phyloP scores from a whole-genome alignment of 1,140 invertebrate genomes.

The Thaumetopoea pityocampa region DNA sequence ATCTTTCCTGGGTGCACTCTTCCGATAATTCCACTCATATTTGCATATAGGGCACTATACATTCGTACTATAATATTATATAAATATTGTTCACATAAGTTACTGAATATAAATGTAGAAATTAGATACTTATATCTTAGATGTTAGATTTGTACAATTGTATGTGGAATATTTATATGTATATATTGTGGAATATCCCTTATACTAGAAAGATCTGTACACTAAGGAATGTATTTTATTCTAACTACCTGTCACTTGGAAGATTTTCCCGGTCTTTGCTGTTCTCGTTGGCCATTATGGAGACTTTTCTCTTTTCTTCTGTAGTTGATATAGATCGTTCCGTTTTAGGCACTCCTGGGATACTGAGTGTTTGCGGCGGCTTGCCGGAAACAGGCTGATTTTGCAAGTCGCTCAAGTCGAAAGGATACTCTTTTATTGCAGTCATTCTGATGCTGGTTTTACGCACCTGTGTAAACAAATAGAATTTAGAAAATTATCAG shows the following conservation, averaged over 20 bases:
- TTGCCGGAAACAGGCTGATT: conserved; percentile 36
- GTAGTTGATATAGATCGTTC: conserved; percentile 19
- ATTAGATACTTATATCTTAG: too few species aligned
- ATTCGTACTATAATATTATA: too few species aligned
- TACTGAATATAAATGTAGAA: too few species aligned
- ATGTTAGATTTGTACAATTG: too few species aligned
- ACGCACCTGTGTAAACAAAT: conserved; percentile 50
- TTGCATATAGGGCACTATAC: too few species aligned
- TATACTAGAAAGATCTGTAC: too few species aligned
- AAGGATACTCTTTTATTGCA: conserved; percentile 73
- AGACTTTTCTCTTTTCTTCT: conserved; percentile 62
- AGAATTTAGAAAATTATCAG: conserved; percentile 4
- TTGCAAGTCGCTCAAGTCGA: conserved; percentile 66
- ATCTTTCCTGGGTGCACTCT: too few species aligned
- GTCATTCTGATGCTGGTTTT: conserved; percentile 72
- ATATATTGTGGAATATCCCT: too few species aligned
- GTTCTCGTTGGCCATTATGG: conserved; percentile 62
- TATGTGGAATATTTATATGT: too few species aligned
- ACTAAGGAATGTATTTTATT: too few species aligned
- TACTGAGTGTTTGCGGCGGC: conserved; percentile 17
- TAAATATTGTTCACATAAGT: too few species aligned
- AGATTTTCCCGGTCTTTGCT: conserved; percentile 63
- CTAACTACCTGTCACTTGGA: conserved; percentile 57
- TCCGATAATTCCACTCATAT: too few species aligned
- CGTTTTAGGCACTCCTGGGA: conserved; percentile 4